Evolutionary conservation across 1,140 invertebrate species (phyloP), one percentile per base, ranked within the genome.

Genomic region (Drosophila fuyamai): DNA sequence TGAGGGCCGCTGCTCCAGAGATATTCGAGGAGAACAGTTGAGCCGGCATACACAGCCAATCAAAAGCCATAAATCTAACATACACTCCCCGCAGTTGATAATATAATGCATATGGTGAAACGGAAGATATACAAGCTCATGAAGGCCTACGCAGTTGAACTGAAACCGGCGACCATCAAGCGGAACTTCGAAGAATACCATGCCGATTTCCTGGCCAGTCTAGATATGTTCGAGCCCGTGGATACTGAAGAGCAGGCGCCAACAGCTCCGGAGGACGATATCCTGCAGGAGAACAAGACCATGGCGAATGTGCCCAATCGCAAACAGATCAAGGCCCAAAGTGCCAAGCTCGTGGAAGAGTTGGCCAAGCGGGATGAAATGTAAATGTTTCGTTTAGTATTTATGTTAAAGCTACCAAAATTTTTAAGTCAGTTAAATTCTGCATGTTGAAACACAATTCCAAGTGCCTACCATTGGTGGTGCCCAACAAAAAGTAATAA

Each of bases 21-120:
- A 55, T 76, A 29, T 90, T 73, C 38, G 91, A 92, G 61, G 86
- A 90, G 23, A 90, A 92, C 60, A 77, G 91, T 92, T 89, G 27
- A 78, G 84, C 70, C 14, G 9, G 0, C 7, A 13, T 18, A 10
- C 5, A 36, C 4, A 13, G 1, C 12, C 1, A 29, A 40, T 5
- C 7, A 6, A 10, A 12, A 40, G 0, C 3, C 13, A 43, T 58
- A 36, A 41, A 59, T 53, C 13, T 32, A 61, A 36, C 2, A 7
- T 27, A 61, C 7, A 23, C 14, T 13, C 14, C 5, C 6, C 43
- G 27, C 51, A 92, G 91, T 88, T 65, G 91, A 92, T 27, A 76
- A 61, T 38, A 59, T 92, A 14, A 73, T 92, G 79, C 70, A 80
- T 23, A 50, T 75, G 43, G 56, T 92, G 29, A 91, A 91, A 41